phyloP scores from a whole-genome alignment of 2,113 vertebrate species.

The Dicaeum eximium region DNA sequence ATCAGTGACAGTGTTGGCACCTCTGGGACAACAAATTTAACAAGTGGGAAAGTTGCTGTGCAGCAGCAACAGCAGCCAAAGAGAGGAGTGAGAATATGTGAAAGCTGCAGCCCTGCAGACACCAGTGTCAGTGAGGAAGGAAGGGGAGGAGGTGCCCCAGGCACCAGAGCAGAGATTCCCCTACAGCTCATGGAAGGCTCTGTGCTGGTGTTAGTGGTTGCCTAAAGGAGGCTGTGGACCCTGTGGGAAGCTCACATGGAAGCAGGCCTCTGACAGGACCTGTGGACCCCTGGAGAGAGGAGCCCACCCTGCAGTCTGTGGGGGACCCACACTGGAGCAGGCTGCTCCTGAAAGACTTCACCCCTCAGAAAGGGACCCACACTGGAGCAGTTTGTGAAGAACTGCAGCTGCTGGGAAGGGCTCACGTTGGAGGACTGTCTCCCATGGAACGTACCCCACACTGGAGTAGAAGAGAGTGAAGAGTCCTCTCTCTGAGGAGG shows the following conservation, averaged over 20 bases:
- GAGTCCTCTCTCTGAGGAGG: background rate
- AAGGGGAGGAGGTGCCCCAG: background rate
- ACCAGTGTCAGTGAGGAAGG: background rate
- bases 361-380: accelerated
- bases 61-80: background rate
- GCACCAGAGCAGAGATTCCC: background rate
- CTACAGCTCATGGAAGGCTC: accelerated
- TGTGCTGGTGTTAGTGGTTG: no score
- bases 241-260: background rate
- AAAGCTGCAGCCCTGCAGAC: background rate
- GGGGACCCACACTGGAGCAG: background rate
- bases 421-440: accelerated
- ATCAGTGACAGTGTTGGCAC: background rate
- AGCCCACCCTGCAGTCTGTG: accelerated
- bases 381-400: background rate
- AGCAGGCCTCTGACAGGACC: background rate
- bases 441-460: background rate
- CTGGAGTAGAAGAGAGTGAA: background rate
- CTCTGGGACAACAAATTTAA: background rate
- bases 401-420: background rate
- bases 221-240: background rate
- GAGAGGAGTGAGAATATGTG: background rate
- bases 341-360: background rate
- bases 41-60: background rate
- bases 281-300: background rate